Conservation (phyloP, 2,797 vertebrate species). For the Chrysocyon brachyurus region DNA sequence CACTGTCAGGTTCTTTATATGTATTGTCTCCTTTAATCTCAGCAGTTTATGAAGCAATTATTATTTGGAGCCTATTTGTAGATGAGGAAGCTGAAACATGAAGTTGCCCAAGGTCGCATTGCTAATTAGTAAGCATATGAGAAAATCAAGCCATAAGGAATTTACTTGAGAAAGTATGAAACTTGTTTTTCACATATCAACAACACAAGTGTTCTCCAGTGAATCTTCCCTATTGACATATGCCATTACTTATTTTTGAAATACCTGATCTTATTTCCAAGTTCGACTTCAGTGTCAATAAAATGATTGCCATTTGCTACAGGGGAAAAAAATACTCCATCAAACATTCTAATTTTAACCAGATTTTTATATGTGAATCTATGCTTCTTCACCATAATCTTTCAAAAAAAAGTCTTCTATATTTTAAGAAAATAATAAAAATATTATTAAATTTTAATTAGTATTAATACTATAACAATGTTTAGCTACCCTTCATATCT, state of each 20-base stretch:
- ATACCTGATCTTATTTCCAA: not conserved
- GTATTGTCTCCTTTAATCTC: not conserved
- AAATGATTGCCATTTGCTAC: not conserved
- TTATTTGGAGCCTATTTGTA: not conserved
- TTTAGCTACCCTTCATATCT: not conserved
- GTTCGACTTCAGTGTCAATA: not conserved
- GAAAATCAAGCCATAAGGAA: not conserved
- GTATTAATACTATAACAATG: not conserved
- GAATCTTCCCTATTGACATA: not conserved
- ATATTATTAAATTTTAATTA: not conserved
- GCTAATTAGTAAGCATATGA: not conserved
- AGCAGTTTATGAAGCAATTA: not conserved
- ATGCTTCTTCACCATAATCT: not conserved
- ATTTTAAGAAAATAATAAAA: not conserved
- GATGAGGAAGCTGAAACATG: not conserved
- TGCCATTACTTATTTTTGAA: not conserved
- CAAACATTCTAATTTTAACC: constrained; percentile 15
- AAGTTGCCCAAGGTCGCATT: not conserved
- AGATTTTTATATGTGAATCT: not conserved
- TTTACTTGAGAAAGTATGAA: not conserved
- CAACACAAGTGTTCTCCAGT: not conserved
- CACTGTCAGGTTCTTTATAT: not conserved
- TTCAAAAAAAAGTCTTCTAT: not conserved
- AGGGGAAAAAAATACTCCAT: not conserved
- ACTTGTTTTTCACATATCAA: not conserved